Base-by-base conservation (phyloP, 1,140 invertebrate genomes). In the Maconellicoccus hirsutus region DNA sequence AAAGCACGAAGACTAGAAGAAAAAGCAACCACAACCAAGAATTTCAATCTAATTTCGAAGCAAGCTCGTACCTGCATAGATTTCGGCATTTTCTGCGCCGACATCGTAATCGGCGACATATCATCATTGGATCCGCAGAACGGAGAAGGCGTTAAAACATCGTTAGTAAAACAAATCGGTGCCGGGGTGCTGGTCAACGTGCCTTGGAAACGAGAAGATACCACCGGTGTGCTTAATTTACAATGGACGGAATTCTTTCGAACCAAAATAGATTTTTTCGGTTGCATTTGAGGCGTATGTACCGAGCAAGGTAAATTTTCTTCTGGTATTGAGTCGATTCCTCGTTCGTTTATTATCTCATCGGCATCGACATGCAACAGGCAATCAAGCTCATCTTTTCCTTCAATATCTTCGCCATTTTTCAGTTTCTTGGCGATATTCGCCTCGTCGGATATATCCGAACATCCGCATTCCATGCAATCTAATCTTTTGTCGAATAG, bases 81-180 rank as follows among this genome's bases (percentile, higher is more conserved):
- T 79, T 88, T 90, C 1, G 88, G 86, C 86, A 92, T 87, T 78
- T 89, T 86, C 76, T 91, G 89, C 6, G 90, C 86, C 0, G 90
- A 92, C 75, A 89, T 88, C 0, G 90, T 93, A 70, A 93, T 92
- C 0, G 90, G 91, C 8, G 90, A 92, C 89, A 92, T 91, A 74
- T 83, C 73, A 12, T 71, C 73, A 70, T 71, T 73, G 63, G 72
- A 70, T 25, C 61, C 61, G 38, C 33, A 42, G 19, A 70, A 52
- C 6, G 61, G 71, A 8, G 71, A 69, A 66, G 71, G 59, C 6
- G 42, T 71, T 71, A 14, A 33, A 10, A 66, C 61, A 26, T 66
- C 61, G 19, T 23, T 66, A 25, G 61, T 14, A 23, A 66, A 22
- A 66, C 61, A 25, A 25, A 66, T 22, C 3, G 61, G 61, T 25